Conservation (phyloP, 2,113 vertebrate species). For the Urocitellus parryii region DNA sequence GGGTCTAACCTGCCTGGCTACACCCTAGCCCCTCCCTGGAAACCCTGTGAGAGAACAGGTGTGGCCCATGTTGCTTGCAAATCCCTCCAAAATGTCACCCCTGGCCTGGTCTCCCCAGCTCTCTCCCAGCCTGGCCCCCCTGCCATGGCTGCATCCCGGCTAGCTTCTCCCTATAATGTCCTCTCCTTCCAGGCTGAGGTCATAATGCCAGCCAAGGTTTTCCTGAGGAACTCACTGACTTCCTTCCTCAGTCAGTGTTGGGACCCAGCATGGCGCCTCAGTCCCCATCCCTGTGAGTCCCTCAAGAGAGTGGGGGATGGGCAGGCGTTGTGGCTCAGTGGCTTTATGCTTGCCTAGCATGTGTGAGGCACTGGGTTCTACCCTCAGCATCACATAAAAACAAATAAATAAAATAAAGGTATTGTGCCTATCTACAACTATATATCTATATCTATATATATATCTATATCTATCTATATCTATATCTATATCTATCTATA, state of each 20-base stretch:
- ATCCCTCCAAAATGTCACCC: neutral
- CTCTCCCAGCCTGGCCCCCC: too few species aligned
- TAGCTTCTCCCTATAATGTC: fast-evolving
- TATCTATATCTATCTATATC: too few species aligned
- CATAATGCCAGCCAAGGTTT: neutral
- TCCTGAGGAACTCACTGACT: neutral
- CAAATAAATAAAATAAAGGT: too few species aligned
- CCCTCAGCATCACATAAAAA: too few species aligned
- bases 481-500: too few species aligned
- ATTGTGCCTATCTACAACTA: too few species aligned
- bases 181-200: neutral
- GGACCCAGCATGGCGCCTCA: too few species aligned
- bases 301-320: neutral
- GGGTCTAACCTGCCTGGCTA: neutral
- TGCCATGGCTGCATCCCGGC: fast-evolving
- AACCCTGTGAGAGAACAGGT: neutral
- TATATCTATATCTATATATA: too few species aligned
- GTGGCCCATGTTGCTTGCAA: neutral
- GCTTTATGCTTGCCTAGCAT: too few species aligned
- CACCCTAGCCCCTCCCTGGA: neutral
- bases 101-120: neutral
- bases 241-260: neutral
- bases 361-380: too few species aligned
- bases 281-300: neutral
- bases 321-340: too few species aligned